Conservation (phyloP, 2,797 vertebrate species). For the Decapterus maruadsi region DNA sequence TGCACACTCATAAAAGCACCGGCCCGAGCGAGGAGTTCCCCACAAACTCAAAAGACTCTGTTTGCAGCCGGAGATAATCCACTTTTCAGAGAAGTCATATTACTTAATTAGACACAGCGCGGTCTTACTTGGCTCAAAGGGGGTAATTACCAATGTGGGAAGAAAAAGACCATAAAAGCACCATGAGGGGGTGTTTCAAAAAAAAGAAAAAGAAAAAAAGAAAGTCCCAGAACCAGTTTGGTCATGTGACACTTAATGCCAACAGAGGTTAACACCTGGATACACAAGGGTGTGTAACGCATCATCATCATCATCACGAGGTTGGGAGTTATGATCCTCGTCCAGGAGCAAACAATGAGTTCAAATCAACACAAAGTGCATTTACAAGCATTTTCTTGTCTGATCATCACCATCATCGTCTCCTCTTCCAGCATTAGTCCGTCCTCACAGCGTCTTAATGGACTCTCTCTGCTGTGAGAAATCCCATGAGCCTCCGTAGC, state of each 20-base stretch:
- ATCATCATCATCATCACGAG: background rate
- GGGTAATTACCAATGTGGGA: background rate
- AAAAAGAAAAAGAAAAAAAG: background rate
- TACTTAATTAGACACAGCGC: background rate
- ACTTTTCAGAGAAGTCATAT: background rate
- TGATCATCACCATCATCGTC: too few species aligned
- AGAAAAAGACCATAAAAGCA: background rate
- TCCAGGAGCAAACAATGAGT: background rate
- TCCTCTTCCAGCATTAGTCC: background rate
- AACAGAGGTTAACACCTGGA: background rate
- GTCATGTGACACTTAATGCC: constrained; percentile 9
- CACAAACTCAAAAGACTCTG: background rate
- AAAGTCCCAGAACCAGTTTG: constrained; percentile 53
- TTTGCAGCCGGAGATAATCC: background rate
- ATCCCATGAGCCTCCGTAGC: too few species aligned
- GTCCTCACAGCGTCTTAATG: background rate
- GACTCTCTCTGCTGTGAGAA: background rate
- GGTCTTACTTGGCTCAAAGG: background rate
- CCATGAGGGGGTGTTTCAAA: background rate
- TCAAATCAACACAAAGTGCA: constrained; percentile 19
- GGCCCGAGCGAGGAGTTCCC: constrained; percentile 17
- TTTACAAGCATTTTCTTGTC: constrained; percentile 14
- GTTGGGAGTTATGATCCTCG: too few species aligned
- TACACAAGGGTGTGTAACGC: background rate
- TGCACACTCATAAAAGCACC: background rate